Percentiles rank a stretch among this genome's conserved stretches.
These are phyloP conservation scores for Tenthredo notha DNA, from an alignment of 2,888 invertebrate species.

Conservation along the genomic window DNA sequence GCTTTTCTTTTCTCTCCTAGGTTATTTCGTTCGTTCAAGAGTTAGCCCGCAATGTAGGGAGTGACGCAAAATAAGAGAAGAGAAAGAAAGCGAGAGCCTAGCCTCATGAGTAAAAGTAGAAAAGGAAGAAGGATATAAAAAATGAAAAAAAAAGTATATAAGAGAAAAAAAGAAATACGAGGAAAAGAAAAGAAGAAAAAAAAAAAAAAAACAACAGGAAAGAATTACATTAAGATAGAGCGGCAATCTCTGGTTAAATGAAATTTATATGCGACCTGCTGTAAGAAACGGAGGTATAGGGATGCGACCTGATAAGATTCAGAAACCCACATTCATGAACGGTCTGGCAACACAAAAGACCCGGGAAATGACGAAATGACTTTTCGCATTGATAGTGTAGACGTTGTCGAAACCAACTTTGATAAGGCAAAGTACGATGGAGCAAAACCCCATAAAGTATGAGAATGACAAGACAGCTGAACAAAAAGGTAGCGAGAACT, in stretches of 20 bases:
- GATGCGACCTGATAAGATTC: slow-evolving; percentile 36
- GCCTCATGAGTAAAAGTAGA: not conserved
- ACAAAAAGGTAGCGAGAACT: not conserved
- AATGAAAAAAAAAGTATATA: not conserved
- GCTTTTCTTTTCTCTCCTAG: not conserved
- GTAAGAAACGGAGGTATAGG: not conserved
- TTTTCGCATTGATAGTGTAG: not conserved
- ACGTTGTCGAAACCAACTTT: not conserved
- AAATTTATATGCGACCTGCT: slow-evolving; percentile 18
- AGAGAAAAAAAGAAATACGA: not conserved
- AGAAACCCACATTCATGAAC: not conserved
- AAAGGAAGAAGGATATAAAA: not conserved
- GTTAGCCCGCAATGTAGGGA: not conserved
- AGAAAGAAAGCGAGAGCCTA: too few relatives aligned
- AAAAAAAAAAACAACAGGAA: not conserved
- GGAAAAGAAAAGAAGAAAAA: not conserved
- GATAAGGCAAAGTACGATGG: not conserved
- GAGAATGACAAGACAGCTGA: not conserved
- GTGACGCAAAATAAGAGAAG: slow-evolving; percentile 45
- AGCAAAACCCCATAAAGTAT: not conserved
- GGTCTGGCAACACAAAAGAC: not conserved
- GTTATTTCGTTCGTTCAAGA: not conserved
- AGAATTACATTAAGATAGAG: slow-evolving; percentile 40
- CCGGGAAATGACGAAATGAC: slow-evolving; percentile 32
- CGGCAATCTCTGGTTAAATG: slow-evolving; percentile 37